Percentiles rank a stretch among this genome's conserved stretches.
Conservation (phyloP, 2,888 invertebrate species). For the Drosophila barbarae region DNA sequence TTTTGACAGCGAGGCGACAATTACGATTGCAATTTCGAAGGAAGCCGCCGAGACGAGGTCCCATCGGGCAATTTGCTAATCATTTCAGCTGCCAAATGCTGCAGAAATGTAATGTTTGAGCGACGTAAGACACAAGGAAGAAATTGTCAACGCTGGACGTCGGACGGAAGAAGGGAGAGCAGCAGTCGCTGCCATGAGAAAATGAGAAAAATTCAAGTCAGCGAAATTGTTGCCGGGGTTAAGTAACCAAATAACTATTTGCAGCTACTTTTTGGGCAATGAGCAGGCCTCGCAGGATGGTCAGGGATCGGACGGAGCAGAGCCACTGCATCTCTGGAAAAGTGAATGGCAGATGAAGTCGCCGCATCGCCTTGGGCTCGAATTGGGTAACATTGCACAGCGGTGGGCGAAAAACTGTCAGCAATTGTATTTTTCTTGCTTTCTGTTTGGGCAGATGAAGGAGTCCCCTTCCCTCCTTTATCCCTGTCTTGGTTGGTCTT, state of each 20-base stretch:
- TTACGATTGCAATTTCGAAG: slow-evolving; percentile 19
- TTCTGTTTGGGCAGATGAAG: slow-evolving; percentile 15
- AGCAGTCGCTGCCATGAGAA: slow-evolving; percentile 47
- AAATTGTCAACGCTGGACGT: slow-evolving; percentile 57
- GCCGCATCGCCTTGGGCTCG: slow-evolving; percentile 52
- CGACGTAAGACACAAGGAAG: slow-evolving; percentile 60
- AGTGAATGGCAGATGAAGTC: slow-evolving; percentile 66
- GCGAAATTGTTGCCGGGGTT: slow-evolving; percentile 33
- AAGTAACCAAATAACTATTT: slow-evolving; percentile 47
- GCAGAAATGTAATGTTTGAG: slow-evolving; percentile 40
- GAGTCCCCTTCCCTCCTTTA: slow-evolving; percentile 16
- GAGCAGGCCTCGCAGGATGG: slow-evolving; percentile 52
- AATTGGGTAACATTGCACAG: slow-evolving; percentile 58
- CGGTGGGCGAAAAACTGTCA: slow-evolving; percentile 48
- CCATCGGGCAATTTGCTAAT: slow-evolving; percentile 59
- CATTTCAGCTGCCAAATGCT: slow-evolving; percentile 46
- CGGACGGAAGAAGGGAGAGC: slow-evolving; percentile 36
- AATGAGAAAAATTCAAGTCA: slow-evolving; percentile 43
- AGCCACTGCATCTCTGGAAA: slow-evolving; percentile 43
- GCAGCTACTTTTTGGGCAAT: slow-evolving; percentile 40
- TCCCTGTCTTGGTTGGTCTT: slow-evolving; percentile 11
- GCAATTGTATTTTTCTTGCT: slow-evolving; percentile 38
- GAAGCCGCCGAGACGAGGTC: slow-evolving; percentile 9
- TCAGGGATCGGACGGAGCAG: slow-evolving; percentile 31
- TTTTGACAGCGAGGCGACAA: slow-evolving; percentile 22